Base-by-base conservation (phyloP, 1,140 invertebrate genomes). In the Mesaphorura yosii region DNA sequence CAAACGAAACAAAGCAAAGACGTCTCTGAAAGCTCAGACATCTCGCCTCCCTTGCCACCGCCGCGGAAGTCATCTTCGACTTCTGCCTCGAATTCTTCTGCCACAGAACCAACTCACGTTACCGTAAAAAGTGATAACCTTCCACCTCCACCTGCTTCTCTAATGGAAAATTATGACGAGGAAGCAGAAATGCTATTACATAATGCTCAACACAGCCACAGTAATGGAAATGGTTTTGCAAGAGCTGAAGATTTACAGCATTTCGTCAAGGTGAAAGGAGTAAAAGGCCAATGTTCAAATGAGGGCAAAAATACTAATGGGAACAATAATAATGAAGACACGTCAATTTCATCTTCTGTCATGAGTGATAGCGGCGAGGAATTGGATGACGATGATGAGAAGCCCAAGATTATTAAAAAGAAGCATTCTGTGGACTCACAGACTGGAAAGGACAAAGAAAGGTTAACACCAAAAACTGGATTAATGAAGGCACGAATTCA, bases 331-430 rank as follows among this genome's bases (percentile, higher is more conserved):
- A 62, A 58, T 46, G 60, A 62, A 39, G 60, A 62, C 29, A 62
- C 60, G 2, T 58, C 56, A 10, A 58, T 62, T 27, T 58, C 56
- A 3, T 58, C 60, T 4, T 62, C 56, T 5, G 60, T 62, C 22
- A 61, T 62, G 60, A 62, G 60, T 54, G 60, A 62, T 34, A 56
- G 53, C 51, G 60, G 44, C 4, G n/a, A n/a, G n/a, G n/a, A n/a
- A n/a, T n/a, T n/a, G n/a, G 57, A 57, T 20, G 60, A 50, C 17
- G 44, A 50, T 28, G 53, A 48, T 22, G 29, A 46, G 23, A 6
- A 27, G 20, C 50, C 27, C 14, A 46, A 12, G 25, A 23, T 46
- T 28, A 27, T 28, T 27, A 46, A 7, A 27, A 46, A 46, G 23
- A 46, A 46, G 44, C 29, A 15, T 25, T 46, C 44, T 7, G 23